Conservation (phyloP, 2,113 vertebrate genomes). For the Erinaceus europaeus region DNA sequence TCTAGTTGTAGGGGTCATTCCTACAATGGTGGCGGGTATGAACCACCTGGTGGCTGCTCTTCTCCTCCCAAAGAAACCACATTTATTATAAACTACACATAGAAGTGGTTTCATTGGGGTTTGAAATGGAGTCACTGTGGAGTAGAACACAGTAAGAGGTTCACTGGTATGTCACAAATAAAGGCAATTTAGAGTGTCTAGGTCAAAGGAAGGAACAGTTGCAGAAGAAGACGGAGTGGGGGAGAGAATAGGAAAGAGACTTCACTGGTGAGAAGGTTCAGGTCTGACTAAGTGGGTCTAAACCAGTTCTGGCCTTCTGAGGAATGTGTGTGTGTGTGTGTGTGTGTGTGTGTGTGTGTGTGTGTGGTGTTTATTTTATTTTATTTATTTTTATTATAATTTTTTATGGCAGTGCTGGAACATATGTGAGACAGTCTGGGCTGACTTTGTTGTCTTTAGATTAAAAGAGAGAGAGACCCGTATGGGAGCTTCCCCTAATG, state of each 20-base stretch:
- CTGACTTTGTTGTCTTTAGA: no score
- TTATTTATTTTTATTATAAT: no score
- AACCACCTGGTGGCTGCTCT: neutral
- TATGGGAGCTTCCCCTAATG: no score
- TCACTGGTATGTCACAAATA: neutral
- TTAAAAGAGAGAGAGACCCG: no score
- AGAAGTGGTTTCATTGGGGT: neutral
- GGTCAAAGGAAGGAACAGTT: neutral
- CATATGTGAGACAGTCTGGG: no score
- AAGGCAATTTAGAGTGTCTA: neutral
- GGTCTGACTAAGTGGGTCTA: neutral
- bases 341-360: no score
- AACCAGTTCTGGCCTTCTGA: no score
- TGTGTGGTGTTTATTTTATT: no score
- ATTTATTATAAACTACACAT: neutral
- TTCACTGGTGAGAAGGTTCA: neutral
- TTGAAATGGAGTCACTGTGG: neutral
- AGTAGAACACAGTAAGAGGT: neutral
- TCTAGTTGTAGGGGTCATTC: neutral
- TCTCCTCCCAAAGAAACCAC: neutral
- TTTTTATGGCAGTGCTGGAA: no score
- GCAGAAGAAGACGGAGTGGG: neutral
- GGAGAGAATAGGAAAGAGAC: neutral
- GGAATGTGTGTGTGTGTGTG: no score
- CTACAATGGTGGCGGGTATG: neutral